Evolutionary conservation across 2,888 invertebrate genomes (phyloP), one percentile per base, ranked within the genome.

Genomic region (Cetonia aurata): DNA sequence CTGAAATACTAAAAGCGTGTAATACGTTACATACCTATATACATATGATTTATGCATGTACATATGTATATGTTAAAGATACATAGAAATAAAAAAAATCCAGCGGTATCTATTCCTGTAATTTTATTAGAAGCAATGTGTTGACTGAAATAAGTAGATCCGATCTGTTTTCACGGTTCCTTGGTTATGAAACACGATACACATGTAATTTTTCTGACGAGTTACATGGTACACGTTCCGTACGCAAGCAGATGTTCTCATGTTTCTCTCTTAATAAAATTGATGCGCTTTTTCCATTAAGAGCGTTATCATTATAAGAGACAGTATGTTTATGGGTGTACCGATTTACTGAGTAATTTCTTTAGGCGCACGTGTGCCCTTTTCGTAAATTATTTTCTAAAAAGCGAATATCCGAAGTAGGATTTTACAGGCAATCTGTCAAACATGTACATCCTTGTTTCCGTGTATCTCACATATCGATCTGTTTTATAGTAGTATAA

Each of bases 171-270:
- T 65, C 19, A 37, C 50, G n/a, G 37, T 50, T 33, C 4, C 33
- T 52, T 50, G 41, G 50, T 10, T 17, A 37, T 52, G 62, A 50
- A 65, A 65, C 50, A 37, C 15, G 41, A 50, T 65, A 37, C 37
- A 15, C 17, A 37, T 19, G 37, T 65, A 65, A 48, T 52, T 65
- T 41, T 41, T 65, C 50, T 65, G 46, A 65, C 50, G 62, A 46
- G 37, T 12, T 52, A 52, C 37, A 37, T n/a, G 52, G 50, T 50
- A 65, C 52, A n/a, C 25, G 37, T 13, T 50, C 48, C 33, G 37
- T 37, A 37, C 37, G 31, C 48, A 48, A 1, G n/a, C 62, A 65
- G 50, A 65, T 65, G 62, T 65, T 50, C 33, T 9, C 13, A 12
- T 13, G 48, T 48, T 33, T 31, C n/a, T 52, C 50, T 56, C 33